Evolutionary conservation across 1,140 invertebrate genomes (phyloP).

Genomic region (Cydia strobilella): DNA sequence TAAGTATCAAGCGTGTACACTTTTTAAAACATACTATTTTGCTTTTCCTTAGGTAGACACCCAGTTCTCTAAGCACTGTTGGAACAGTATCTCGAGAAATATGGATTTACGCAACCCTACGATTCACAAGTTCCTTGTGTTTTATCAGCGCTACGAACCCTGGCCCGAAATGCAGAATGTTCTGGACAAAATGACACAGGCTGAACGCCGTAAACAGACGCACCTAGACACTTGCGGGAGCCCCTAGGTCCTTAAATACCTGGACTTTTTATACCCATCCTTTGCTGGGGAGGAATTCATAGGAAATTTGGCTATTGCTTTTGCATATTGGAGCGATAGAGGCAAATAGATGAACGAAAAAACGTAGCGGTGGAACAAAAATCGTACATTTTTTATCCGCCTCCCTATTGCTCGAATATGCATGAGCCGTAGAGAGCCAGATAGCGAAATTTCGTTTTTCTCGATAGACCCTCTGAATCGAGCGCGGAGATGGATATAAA

Average conservation of each 20-base stretch:
- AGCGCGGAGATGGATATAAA: too few relatives aligned
- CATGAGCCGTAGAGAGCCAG: too few relatives aligned
- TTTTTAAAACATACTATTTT: not conserved
- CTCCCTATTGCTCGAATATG: too few relatives aligned
- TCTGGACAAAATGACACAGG: slow-evolving; percentile 14
- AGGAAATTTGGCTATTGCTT: too few relatives aligned
- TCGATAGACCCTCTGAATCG: too few relatives aligned
- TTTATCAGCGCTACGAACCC: slow-evolving; percentile 27
- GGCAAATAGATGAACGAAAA: too few relatives aligned
- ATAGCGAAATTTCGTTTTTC: too few relatives aligned
- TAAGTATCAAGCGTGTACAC: too few relatives aligned
- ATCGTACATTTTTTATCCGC: too few relatives aligned
- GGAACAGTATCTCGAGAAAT: slow-evolving; percentile 26
- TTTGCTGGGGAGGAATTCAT: too few relatives aligned
- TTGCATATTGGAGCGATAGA: too few relatives aligned
- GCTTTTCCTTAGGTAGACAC: slow-evolving; percentile 32
- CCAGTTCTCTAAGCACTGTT: slow-evolving; percentile 13
- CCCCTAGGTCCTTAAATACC: not conserved
- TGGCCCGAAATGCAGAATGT: slow-evolving; percentile 34
- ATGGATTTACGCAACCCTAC: slow-evolving; percentile 32
- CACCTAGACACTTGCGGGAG: not conserved
- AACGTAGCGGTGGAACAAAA: too few relatives aligned
- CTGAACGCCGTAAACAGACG: not conserved
- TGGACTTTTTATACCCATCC: not conserved
- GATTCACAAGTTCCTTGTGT: slow-evolving; percentile 17